Evolutionary conservation across 1,140 invertebrate species (phyloP).

Genomic region (Lasioglossum baleicum): DNA sequence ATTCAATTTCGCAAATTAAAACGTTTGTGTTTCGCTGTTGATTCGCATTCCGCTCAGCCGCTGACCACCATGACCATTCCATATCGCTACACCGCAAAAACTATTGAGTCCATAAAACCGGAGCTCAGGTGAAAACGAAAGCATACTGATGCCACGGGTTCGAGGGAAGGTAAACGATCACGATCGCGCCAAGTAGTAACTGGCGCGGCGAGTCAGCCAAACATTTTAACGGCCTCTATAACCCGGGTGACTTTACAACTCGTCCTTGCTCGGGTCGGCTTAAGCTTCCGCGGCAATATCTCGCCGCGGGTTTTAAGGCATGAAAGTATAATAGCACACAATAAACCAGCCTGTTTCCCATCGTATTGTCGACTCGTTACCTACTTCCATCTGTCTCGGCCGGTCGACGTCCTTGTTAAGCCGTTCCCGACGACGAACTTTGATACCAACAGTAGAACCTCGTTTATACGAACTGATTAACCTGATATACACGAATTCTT

Average conservation of each 20-base stretch:
- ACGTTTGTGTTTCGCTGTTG: no score
- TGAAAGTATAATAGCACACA: constrained; percentile 29
- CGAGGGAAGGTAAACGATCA: constrained; percentile 21
- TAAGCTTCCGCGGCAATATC: constrained; percentile 6
- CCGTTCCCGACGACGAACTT: no score
- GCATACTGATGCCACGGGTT: neutral
- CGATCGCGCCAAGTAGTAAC: constrained; percentile 24
- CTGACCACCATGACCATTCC: neutral
- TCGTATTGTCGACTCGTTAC: constrained; percentile 9
- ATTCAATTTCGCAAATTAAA: no score
- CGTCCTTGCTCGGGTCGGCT: neutral
- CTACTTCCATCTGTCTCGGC: neutral
- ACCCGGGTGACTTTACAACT: constrained; percentile 33
- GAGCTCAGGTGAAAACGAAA: neutral
- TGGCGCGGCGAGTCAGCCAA: constrained; percentile 31
- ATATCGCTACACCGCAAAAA: no score
- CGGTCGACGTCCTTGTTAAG: no score
- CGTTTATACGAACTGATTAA: no score
- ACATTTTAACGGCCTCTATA: constrained; percentile 42
- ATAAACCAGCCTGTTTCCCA: constrained; percentile 13
- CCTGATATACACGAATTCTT: no score
- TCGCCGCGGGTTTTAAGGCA: constrained; percentile 1
- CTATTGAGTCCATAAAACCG: neutral
- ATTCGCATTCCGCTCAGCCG: no score
- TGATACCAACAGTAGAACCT: no score